phyloP scores from a whole-genome alignment of 2,888 invertebrate species.

The Brachynemurus nebulosus region DNA sequence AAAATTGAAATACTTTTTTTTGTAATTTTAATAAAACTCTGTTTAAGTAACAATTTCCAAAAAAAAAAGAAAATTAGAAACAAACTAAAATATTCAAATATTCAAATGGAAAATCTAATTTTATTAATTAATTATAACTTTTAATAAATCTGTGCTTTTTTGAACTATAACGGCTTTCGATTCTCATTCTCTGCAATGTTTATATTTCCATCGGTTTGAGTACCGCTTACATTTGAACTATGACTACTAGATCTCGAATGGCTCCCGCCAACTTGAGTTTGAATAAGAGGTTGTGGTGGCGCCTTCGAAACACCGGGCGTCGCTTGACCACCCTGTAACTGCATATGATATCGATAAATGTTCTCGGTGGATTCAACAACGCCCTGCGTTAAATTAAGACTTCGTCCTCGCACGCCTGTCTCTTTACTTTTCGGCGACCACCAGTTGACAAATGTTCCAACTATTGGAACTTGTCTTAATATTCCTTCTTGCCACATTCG shows the following conservation, averaged over 20 bases:
- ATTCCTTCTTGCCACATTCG: slow-evolving; percentile 90
- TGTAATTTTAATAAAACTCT: too few relatives aligned
- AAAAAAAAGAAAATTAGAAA: too few relatives aligned
- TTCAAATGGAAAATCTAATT: too few relatives aligned
- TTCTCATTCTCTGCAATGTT: background rate
- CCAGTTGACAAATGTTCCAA: slow-evolving; percentile 91
- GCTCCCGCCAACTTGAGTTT: slow-evolving; percentile 46
- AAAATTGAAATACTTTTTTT: too few relatives aligned
- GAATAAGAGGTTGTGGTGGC: slow-evolving; percentile 53
- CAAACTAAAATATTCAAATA: too few relatives aligned
- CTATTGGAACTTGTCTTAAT: slow-evolving; percentile 84
- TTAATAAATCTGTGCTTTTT: too few relatives aligned
- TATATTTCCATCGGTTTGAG: background rate
- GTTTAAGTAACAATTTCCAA: too few relatives aligned
- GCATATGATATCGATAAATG: slow-evolving; percentile 73
- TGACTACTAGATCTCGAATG: slow-evolving; percentile 54
- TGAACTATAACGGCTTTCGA: slow-evolving; percentile 1
- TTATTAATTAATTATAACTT: too few relatives aligned
- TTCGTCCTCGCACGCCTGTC: slow-evolving; percentile 65
- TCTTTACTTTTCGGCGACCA: slow-evolving; percentile 71
- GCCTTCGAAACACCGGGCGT: slow-evolving; percentile 44
- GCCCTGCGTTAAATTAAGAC: slow-evolving; percentile 62
- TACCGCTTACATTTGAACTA: slow-evolving; percentile 9
- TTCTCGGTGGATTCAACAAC: slow-evolving; percentile 71
- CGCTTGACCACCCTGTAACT: slow-evolving; percentile 45